A percentile compares a stretch with the other conserved stretches of the same genome.
These are phyloP conservation scores for Melanotaenia duboulayi DNA, from an alignment of 2,113 vertebrate genomes.

Conservation along the genomic window DNA sequence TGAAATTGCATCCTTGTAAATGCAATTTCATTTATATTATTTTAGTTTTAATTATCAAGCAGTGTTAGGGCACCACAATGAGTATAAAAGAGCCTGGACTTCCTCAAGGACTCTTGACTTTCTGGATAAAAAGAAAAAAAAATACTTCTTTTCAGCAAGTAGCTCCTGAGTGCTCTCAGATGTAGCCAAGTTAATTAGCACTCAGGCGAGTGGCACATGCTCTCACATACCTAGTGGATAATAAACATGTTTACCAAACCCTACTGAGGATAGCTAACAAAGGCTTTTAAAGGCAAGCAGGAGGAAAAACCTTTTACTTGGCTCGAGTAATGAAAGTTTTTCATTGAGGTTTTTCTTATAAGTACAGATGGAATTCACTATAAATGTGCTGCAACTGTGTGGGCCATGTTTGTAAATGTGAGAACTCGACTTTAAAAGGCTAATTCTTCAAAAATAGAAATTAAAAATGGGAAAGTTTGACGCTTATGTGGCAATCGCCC, in stretches of 20 bases:
- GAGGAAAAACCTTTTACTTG: constrained; percentile 56
- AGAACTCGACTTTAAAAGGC: constrained; percentile 58
- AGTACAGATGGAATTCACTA: constrained; percentile 59
- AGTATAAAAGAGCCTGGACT: constrained; percentile 48
- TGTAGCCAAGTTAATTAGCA: constrained; percentile 79
- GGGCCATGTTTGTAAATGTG: constrained; percentile 60
- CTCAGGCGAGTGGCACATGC: constrained; percentile 72
- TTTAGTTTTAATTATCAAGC: constrained; percentile 3
- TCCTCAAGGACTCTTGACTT: constrained; percentile 62
- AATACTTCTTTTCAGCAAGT: constrained; percentile 57
- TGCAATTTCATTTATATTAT: constrained; percentile 7
- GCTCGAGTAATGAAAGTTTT: constrained; percentile 56
- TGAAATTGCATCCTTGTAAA: constrained; percentile 9
- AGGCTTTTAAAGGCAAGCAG: constrained; percentile 61
- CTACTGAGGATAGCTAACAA: constrained; percentile 67
- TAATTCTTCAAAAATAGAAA: constrained; percentile 30
- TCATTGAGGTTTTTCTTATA: constrained; percentile 74
- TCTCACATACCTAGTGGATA: constrained; percentile 67
- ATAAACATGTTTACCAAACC: constrained; percentile 79
- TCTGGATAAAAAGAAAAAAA: constrained; percentile 5
- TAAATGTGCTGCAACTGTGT: constrained; percentile 68
- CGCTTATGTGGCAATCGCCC: constrained; percentile 18
- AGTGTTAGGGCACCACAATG: constrained; percentile 1
- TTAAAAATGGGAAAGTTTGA: constrained; percentile 30
- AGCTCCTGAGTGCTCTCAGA: constrained; percentile 78